Percentiles rank a stretch among this genome's conserved stretches.
These are phyloP conservation scores for Tyria jacobaeae DNA, from an alignment of 2,888 invertebrate genomes.

Conservation along the genomic window DNA sequence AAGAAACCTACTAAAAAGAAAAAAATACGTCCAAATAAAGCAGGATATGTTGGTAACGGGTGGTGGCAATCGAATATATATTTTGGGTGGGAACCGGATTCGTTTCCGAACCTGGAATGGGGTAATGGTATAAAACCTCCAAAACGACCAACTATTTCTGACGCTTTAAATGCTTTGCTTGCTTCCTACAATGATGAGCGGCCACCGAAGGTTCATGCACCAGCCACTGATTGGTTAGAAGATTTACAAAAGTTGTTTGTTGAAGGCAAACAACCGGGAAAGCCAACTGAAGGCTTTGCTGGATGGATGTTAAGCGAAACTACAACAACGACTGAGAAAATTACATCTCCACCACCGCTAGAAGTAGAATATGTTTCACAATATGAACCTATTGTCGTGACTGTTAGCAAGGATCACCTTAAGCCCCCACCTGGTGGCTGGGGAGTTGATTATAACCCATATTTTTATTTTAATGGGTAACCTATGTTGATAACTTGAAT, in stretches of 20 bases:
- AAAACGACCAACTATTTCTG: not conserved
- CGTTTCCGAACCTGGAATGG: not conserved
- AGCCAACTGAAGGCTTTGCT: not conserved
- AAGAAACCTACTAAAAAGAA: not conserved
- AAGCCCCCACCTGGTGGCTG: constrained; percentile 9
- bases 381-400: not conserved
- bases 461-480: constrained; percentile 9
- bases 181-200: too few species aligned
- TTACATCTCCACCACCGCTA: not conserved
- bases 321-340: not conserved
- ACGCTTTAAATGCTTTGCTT: not conserved
- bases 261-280: not conserved
- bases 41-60: not conserved
- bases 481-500: not conserved
- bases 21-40: not conserved
- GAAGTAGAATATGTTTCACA: not conserved
- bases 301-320: not conserved
- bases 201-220: not conserved
- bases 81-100: constrained; percentile 1
- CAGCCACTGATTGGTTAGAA: not conserved
- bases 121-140: not conserved
- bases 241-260: not conserved
- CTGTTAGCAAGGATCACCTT: not conserved
- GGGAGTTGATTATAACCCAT: constrained; percentile 14
- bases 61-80: constrained; percentile 5